Evolutionary conservation across 2,797 vertebrate genomes (phyloP).

Genomic region (Darevskia nairensis): DNA sequence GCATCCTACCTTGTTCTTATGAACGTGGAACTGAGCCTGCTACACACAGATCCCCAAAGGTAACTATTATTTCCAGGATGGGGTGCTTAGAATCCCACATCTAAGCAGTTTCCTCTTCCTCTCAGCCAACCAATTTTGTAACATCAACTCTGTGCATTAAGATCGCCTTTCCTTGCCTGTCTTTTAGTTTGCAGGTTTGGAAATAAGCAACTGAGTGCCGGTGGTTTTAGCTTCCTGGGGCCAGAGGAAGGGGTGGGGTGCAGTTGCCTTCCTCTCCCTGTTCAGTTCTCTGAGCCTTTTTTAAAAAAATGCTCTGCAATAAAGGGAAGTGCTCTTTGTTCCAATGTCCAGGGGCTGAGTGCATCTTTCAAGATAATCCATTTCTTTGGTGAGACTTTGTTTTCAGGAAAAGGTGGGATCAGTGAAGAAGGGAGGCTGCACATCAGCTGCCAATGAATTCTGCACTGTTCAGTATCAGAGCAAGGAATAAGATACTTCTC

Average conservation of each 20-base stretch:
- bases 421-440: no score
- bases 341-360: neutral
- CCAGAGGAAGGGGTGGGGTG: neutral
- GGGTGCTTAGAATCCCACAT: neutral
- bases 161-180: neutral
- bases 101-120: neutral
- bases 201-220: no score
- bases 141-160: neutral
- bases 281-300: neutral
- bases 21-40: neutral
- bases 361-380: neutral
- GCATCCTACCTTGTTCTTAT: neutral
- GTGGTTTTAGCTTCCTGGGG: no score
- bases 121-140: neutral
- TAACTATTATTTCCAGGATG: neutral
- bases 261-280: neutral
- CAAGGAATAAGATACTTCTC: neutral
- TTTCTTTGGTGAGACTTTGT: no score
- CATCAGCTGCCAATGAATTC: neutral
- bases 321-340: neutral
- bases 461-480: neutral
- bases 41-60: neutral
- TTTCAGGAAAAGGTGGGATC: no score
- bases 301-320: neutral
- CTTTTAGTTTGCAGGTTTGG: neutral